Percentiles rank a stretch among this genome's conserved stretches.
Evolutionary conservation across 2,113 vertebrate genomes (phyloP).

Genomic region (Carollia perspicillata): DNA sequence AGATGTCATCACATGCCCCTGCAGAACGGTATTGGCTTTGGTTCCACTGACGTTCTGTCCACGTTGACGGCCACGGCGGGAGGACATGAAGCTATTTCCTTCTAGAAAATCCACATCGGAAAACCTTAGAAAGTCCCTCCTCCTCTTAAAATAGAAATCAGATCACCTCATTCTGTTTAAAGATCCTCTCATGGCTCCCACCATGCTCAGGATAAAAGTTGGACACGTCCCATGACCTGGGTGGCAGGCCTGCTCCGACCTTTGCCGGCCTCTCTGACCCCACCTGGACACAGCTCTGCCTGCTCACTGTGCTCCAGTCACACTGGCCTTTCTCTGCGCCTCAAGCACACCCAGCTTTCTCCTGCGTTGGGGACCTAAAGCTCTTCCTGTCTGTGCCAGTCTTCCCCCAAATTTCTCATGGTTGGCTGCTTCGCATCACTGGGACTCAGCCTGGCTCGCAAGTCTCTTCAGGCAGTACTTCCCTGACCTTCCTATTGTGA

Average conservation of each 20-base stretch:
- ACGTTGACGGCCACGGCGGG: background rate
- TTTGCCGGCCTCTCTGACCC: background rate
- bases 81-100: background rate
- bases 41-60: background rate
- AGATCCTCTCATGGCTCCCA: background rate
- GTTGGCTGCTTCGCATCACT: rapidly evolving
- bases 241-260: background rate
- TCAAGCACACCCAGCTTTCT: background rate
- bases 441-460: background rate
- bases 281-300: background rate
- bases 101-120: background rate
- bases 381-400: background rate
- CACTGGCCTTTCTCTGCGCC: background rate
- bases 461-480: background rate
- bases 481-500: background rate
- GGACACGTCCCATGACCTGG: background rate
- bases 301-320: background rate
- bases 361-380: background rate
- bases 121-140: background rate
- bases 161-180: background rate
- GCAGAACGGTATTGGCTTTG: background rate
- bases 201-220: background rate
- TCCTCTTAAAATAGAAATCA: background rate
- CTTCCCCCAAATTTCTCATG: background rate
- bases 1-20: background rate